Percentiles rank a stretch among this genome's conserved stretches.
Conservation (phyloP, 2,888 invertebrate genomes). For the Caenorhabditis imperialis region DNA sequence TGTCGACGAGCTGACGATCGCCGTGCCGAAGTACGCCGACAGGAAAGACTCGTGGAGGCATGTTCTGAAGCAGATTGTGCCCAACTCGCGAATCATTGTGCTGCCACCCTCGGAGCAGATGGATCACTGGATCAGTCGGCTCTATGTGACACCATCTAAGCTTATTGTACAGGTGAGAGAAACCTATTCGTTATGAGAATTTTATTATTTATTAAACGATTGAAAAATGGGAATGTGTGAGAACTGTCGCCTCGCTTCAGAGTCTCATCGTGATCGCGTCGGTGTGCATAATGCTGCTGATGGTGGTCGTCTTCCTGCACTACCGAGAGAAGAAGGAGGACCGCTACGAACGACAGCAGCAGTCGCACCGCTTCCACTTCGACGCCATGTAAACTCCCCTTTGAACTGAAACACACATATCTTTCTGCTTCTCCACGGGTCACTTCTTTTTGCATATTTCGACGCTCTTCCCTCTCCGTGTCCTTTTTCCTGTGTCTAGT, state of each 20-base stretch:
- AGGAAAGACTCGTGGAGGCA: conserved; percentile 54
- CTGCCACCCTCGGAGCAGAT: conserved; percentile 84
- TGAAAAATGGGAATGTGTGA: too few species aligned
- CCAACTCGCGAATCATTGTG: conserved; percentile 96
- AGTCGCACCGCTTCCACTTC: conserved; percentile 78
- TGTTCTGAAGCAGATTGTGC: conserved; percentile 82
- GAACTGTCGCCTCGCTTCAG: too few species aligned
- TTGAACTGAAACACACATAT: neutral
- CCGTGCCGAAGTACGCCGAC: conserved; percentile 58
- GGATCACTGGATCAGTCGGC: conserved; percentile 70
- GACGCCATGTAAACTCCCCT: conserved; percentile 75
- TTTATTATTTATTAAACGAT: too few species aligned
- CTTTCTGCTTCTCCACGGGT: conserved; percentile 2
- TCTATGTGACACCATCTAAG: conserved; percentile 77
- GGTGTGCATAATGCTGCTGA: conserved; percentile 73
- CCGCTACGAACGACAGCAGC: conserved; percentile 73
- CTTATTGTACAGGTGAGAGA: conserved; percentile 70
- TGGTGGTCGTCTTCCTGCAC: conserved; percentile 73
- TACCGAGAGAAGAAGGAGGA: conserved; percentile 74
- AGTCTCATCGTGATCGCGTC: conserved; percentile 66
- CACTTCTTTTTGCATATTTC: conserved; percentile 2
- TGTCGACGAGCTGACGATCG: conserved; percentile 81
- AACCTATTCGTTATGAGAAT: too few species aligned
- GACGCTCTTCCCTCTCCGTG: neutral
- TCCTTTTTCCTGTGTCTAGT: conserved; percentile 7